phyloP scores from a whole-genome alignment of 2,797 vertebrate species.

The Catamblyrhynchus diadema region DNA sequence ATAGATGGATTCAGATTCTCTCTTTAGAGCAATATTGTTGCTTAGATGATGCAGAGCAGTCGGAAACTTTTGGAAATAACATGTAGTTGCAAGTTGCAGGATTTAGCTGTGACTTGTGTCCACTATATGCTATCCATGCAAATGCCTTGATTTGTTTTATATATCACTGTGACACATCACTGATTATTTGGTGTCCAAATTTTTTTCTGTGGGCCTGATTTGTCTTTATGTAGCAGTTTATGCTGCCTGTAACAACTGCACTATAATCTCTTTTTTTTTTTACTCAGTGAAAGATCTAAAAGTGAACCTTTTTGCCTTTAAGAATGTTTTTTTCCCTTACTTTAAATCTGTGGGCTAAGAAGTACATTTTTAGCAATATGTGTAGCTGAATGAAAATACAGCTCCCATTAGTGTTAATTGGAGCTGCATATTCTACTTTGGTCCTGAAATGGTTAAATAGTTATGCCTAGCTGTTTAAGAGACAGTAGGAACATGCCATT shows the following conservation, averaged over 20 bases:
- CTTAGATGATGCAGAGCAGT: constrained; percentile 3
- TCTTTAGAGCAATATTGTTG: not conserved
- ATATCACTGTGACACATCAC: not conserved
- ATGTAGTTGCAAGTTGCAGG: not conserved
- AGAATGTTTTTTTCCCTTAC: not conserved
- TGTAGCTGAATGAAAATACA: not conserved
- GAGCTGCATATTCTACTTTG: not conserved
- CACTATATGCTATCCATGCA: not conserved
- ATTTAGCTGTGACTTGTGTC: constrained; percentile 18
- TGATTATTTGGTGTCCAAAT: not conserved
- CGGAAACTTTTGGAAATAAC: constrained; percentile 27
- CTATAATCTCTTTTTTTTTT: not conserved
- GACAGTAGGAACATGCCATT: not conserved
- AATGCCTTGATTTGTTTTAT: not conserved
- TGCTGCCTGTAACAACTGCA: not conserved
- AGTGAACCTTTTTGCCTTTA: not conserved
- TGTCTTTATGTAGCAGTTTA: not conserved
- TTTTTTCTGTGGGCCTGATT: constrained; percentile 12
- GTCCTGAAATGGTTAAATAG: not conserved
- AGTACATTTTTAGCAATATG: not conserved
- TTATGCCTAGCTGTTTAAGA: not conserved
- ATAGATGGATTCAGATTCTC: constrained; percentile 32
- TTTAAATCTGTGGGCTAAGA: not conserved
- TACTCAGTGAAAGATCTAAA: not conserved
- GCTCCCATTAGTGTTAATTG: not conserved